A percentile compares a stretch with the other conserved stretches of the same genome.
phyloP scores from a whole-genome alignment of 1,140 invertebrate species.

The Caenorhabditis tropicalis region DNA sequence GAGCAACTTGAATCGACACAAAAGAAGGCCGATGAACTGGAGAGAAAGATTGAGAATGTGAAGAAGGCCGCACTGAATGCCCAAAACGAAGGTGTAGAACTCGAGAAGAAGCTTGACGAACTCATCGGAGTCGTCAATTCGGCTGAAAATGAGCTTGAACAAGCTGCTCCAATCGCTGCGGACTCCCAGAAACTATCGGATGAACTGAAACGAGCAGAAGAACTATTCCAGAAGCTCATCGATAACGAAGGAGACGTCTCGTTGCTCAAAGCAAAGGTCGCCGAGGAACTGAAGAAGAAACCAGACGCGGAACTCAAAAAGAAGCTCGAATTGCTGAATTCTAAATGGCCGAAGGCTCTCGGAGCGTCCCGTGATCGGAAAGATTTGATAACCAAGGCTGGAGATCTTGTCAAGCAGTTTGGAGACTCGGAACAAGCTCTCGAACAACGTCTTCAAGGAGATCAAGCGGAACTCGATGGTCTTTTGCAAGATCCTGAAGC shows the following conservation, averaged over 20 bases:
- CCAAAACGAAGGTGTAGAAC: constrained; percentile 24
- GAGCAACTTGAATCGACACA: constrained; percentile 39
- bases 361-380: constrained; percentile 51
- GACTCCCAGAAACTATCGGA: constrained; percentile 52
- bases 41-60: constrained; percentile 43
- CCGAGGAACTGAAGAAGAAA: constrained; percentile 79
- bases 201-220: constrained; percentile 73
- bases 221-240: constrained; percentile 77
- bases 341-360: constrained; percentile 53
- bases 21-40: constrained; percentile 43
- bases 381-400: constrained; percentile 52
- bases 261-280: constrained; percentile 89
- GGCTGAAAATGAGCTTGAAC: constrained; percentile 22
- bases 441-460: constrained; percentile 48
- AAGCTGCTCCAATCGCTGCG: constrained; percentile 53
- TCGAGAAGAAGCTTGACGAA: constrained; percentile 73
- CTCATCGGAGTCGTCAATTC: not conserved
- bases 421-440: constrained; percentile 40
- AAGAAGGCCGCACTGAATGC: constrained; percentile 31
- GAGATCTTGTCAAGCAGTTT: constrained; percentile 43
- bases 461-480: constrained; percentile 38
- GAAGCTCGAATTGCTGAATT: constrained; percentile 76
- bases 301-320: constrained; percentile 75
- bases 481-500: constrained; percentile 28
- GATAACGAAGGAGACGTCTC: constrained; percentile 90